A percentile compares a stretch with the other conserved stretches of the same genome.
phyloP scores from a whole-genome alignment of 2,797 vertebrate species.

The Takifugu ocellatus region DNA sequence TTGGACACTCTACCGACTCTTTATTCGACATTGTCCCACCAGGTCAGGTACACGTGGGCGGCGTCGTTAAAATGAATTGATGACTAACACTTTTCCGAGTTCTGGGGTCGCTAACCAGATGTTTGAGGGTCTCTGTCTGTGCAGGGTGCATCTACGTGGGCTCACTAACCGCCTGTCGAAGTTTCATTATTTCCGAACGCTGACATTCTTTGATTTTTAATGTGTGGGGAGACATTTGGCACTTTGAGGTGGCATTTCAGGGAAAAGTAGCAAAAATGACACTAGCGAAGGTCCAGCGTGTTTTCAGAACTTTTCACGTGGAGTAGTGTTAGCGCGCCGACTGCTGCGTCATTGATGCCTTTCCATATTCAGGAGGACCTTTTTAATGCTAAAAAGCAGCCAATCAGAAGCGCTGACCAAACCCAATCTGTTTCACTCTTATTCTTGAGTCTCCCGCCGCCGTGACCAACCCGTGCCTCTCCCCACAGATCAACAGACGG shows the following conservation, averaged over 20 bases:
- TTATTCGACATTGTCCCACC: slow-evolving; percentile 60
- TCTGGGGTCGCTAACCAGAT: slow-evolving; percentile 33
- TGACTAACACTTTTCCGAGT: slow-evolving; percentile 58
- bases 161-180: slow-evolving; percentile 35
- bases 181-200: slow-evolving; percentile 23
- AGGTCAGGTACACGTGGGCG: slow-evolving; percentile 65
- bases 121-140: slow-evolving; percentile 4
- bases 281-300: too few relatives aligned
- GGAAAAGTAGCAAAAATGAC: too few relatives aligned
- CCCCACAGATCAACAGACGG: slow-evolving; percentile 90
- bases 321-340: too few relatives aligned
- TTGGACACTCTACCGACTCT: slow-evolving; percentile 66
- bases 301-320: too few relatives aligned
- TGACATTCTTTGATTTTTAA: background rate
- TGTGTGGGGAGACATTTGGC: background rate
- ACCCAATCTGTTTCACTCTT: slow-evolving; percentile 19
- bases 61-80: slow-evolving; percentile 11
- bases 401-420: slow-evolving; percentile 3
- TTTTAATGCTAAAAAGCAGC: too few relatives aligned
- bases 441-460: background rate
- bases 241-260: too few relatives aligned
- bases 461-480: slow-evolving; percentile 7
- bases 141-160: background rate
- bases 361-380: too few relatives aligned
- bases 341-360: too few relatives aligned